These are phyloP conservation scores for Ganaspis brasiliensis DNA, from an alignment of 2,888 invertebrate species.

Conservation along the genomic window DNA sequence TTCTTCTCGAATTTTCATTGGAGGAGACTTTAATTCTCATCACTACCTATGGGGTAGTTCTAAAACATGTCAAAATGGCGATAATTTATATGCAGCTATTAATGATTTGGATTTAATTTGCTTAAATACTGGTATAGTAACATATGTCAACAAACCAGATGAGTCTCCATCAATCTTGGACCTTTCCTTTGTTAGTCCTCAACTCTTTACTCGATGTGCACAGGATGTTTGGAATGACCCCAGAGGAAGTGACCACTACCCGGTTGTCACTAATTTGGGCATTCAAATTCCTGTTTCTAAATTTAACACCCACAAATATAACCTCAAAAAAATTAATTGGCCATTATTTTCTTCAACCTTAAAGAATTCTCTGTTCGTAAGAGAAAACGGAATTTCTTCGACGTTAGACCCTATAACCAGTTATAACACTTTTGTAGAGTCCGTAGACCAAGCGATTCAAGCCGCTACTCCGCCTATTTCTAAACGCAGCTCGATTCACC, in stretches of 20 bases:
- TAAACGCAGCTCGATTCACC: no score
- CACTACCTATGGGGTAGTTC: not conserved
- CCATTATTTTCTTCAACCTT: not conserved
- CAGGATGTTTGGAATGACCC: not conserved
- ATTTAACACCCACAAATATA: not conserved
- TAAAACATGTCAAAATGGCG: not conserved
- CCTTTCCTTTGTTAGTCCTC: not conserved
- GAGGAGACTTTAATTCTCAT: not conserved
- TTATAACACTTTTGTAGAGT: slow-evolving; percentile 1
- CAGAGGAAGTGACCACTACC: not conserved
- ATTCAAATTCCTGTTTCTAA: not conserved
- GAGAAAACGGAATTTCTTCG: not conserved
- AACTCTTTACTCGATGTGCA: not conserved
- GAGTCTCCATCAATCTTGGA: not conserved
- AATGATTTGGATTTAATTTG: not conserved
- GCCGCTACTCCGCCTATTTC: no score
- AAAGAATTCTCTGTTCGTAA: not conserved
- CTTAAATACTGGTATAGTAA: not conserved
- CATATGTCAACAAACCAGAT: slow-evolving; percentile 1
- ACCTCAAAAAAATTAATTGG: not conserved
- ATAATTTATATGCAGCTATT: not conserved
- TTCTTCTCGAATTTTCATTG: not conserved
- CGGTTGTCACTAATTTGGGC: not conserved
- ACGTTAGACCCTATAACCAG: not conserved
- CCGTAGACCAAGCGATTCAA: not conserved